Conservation (phyloP, 2,113 vertebrate species). For the Papio anubis region DNA sequence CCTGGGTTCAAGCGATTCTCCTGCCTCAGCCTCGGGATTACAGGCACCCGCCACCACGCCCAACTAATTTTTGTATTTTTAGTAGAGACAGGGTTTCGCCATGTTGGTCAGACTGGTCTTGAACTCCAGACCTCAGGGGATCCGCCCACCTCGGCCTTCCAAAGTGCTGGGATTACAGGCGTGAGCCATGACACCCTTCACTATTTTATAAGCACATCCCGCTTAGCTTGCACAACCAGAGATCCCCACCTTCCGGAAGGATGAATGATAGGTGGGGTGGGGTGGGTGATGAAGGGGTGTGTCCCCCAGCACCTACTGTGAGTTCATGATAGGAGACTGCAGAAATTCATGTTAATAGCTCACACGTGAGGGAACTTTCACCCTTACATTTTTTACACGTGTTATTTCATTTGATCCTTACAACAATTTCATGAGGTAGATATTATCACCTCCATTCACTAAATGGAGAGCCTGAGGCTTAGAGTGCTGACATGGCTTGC, state of each 20-base stretch:
- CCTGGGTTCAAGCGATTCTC: too few relatives aligned
- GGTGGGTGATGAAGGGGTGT: not conserved
- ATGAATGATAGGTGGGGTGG: too few relatives aligned
- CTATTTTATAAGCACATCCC: not conserved
- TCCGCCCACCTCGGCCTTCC: too few relatives aligned
- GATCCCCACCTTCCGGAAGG: not conserved
- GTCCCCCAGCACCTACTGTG: not conserved
- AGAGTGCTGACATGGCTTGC: not conserved
- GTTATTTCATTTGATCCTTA: not conserved
- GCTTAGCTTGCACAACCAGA: not conserved
- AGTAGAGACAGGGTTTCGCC: too few relatives aligned
- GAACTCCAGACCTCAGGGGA: too few relatives aligned
- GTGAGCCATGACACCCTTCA: not conserved
- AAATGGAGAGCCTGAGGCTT: not conserved
- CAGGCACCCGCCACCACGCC: accelerated
- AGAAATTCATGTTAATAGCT: not conserved
- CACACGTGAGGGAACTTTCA: accelerated
- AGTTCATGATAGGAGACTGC: not conserved
- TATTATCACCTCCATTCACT: not conserved
- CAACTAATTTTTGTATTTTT: too few relatives aligned
- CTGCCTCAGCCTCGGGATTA: too few relatives aligned
- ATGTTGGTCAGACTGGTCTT: too few relatives aligned
- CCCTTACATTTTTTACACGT: accelerated
- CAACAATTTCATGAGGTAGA: not conserved
- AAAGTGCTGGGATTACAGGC: too few relatives aligned